Percentiles rank a stretch among this genome's conserved stretches.
These are phyloP conservation scores for Anastrepha ludens DNA, from an alignment of 1,140 invertebrate genomes.

Conservation along the genomic window DNA sequence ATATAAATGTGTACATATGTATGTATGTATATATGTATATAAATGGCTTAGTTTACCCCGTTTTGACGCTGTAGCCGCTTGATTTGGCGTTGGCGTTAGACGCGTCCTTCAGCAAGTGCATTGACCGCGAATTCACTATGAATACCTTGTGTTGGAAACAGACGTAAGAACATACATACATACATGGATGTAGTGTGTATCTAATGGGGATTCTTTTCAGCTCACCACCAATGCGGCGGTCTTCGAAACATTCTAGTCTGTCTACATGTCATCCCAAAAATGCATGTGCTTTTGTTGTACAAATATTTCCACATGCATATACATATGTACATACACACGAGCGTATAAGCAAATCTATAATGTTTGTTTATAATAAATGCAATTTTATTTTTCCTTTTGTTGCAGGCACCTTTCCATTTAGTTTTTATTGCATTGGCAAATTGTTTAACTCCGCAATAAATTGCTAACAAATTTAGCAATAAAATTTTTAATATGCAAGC, in stretches of 20 bases:
- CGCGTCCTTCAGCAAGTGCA: neutral
- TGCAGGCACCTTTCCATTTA: neutral
- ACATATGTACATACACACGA: no score
- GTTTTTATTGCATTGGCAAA: conserved; percentile 22
- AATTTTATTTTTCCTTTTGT: no score
- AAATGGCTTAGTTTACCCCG: no score
- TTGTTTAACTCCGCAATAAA: conserved; percentile 9
- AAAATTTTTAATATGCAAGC: neutral
- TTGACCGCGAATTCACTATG: conserved; percentile 22
- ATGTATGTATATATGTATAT: no score
- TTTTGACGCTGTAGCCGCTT: no score
- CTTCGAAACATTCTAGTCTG: no score
- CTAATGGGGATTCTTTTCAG: neutral
- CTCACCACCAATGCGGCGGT: neutral
- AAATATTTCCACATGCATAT: no score
- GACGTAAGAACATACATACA: neutral
- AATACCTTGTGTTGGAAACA: neutral
- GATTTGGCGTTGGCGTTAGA: neutral
- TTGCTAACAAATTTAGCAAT: neutral
- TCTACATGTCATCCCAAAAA: no score
- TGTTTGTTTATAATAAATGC: neutral
- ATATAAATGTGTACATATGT: no score
- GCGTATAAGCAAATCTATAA: neutral
- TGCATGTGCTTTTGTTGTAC: no score
- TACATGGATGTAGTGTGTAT: neutral